Evolutionary conservation across 35 echinoderm and acorn worm species (phyloP), one percentile per base, ranked within the genome.

Genomic region (Ptychodera flava): DNA sequence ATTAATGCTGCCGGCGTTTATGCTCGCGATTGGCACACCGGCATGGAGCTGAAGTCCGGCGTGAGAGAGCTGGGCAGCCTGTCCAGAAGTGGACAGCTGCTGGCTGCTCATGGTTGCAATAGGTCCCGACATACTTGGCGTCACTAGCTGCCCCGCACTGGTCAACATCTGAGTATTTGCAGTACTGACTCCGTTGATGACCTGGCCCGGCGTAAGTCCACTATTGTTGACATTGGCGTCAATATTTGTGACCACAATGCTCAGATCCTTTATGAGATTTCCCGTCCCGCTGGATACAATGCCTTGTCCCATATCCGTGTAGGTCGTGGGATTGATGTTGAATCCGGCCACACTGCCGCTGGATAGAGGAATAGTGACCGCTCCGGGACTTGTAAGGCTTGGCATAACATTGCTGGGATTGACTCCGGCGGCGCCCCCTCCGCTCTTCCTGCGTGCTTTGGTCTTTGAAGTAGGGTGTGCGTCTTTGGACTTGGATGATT

Each of bases 191-290:
- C 45, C 45, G 45, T 64, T 64, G 45, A 64, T 64, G 45, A 64
- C 45, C 22, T 64, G 45, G 6, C 45, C 45, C 22, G 45, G 45
- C 45, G 45, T 79, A 16, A n/a, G 53, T 6, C 76, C 90, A 12
- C 85, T 89, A n/a, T n/a, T n/a, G 35, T 90, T 97, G 33, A 88
- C 91, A 77, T 37, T 89, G 0, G 90, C 36, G 32, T 97, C 94
- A 85, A 97, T 93, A 86, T 93, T 97, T 78, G 94, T 97, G 85
- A 97, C 94, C 35, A 97, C 94, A 91, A 97, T 91, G 22, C 45
- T 64, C 22, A 64, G 45, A 64, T 64, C 45, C 45, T 64, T 64
- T 6, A 64, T 64, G 6, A 64, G 45, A 64, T 64, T 64, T 6
- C 45, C 45, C 22, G 45, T 64, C 6, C 45, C 22, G 45, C 6